phyloP scores from a whole-genome alignment of 2,888 invertebrate genomes.

The Leucophora obtusa region DNA sequence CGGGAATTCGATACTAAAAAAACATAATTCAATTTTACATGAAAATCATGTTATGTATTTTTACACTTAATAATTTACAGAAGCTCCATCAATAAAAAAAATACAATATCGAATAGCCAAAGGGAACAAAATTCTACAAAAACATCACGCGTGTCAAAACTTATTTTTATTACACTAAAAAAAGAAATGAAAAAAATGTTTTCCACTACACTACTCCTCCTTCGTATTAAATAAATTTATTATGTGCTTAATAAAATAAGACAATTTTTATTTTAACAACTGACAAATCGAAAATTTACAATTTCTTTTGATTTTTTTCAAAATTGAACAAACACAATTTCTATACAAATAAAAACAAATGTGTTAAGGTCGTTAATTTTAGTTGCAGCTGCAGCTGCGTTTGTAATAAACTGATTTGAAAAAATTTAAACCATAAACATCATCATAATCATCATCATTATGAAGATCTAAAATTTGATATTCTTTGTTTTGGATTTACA shows the following conservation, averaged over 20 bases:
- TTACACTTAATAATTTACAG: not conserved
- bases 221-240: conserved; percentile 44
- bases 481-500: conserved; percentile 21
- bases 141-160: conserved; percentile 55
- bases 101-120: not conserved
- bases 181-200: conserved; percentile 8
- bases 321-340: conserved; percentile 27
- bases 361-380: conserved; percentile 59
- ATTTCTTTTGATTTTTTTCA: conserved; percentile 1
- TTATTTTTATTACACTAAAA: conserved; percentile 39
- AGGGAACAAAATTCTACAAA: conserved; percentile 21
- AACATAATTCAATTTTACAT: conserved; percentile 48
- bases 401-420: conserved; percentile 40
- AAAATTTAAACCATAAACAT: no score
- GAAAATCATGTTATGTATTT: conserved; percentile 33
- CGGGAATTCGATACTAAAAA: conserved; percentile 6
- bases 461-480: conserved; percentile 23
- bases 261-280: conserved; percentile 62
- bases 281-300: conserved; percentile 63
- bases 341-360: conserved; percentile 33
- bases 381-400: conserved; percentile 60
- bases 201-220: not conserved
- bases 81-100: conserved; percentile 19
- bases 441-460: conserved; percentile 20
- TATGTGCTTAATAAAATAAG: conserved; percentile 45